phyloP scores from a whole-genome alignment of 2,888 invertebrate species.

The Idaea straminata region DNA sequence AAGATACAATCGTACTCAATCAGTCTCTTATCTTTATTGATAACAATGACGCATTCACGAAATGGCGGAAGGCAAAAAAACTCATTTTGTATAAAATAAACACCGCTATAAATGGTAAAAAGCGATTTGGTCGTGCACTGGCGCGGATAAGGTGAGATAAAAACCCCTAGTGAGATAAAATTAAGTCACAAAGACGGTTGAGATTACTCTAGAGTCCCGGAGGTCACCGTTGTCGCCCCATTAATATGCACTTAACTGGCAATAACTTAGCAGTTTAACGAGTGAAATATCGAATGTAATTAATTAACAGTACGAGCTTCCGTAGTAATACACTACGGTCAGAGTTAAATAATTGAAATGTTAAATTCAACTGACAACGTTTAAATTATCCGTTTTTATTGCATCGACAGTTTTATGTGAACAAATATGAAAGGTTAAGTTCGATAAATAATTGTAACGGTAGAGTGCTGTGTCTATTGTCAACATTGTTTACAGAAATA shows the following conservation, averaged over 20 bases:
- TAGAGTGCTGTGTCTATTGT: background rate
- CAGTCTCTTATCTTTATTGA: slow-evolving; percentile 38
- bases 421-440: background rate
- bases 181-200: slow-evolving; percentile 49
- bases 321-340: slow-evolving; percentile 34
- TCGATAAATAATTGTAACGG: background rate
- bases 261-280: slow-evolving; percentile 61
- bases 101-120: slow-evolving; percentile 50
- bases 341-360: slow-evolving; percentile 38
- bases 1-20: slow-evolving; percentile 25
- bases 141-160: slow-evolving; percentile 41
- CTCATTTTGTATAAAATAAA: slow-evolving; percentile 46
- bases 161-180: slow-evolving; percentile 50
- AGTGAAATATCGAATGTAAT: slow-evolving; percentile 59
- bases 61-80: slow-evolving; percentile 46
- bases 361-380: slow-evolving; percentile 39
- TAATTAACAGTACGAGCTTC: slow-evolving; percentile 52
- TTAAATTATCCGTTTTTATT: slow-evolving; percentile 25
- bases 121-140: slow-evolving; percentile 44
- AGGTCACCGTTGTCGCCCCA: slow-evolving; percentile 55
- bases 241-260: slow-evolving; percentile 57
- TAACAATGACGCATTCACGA: slow-evolving; percentile 37
- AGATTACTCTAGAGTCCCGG: slow-evolving; percentile 28
- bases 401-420: slow-evolving; percentile 4
- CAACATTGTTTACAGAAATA: background rate